Evolutionary conservation across 1,140 invertebrate genomes (phyloP).

Genomic region (Pinna nobilis): DNA sequence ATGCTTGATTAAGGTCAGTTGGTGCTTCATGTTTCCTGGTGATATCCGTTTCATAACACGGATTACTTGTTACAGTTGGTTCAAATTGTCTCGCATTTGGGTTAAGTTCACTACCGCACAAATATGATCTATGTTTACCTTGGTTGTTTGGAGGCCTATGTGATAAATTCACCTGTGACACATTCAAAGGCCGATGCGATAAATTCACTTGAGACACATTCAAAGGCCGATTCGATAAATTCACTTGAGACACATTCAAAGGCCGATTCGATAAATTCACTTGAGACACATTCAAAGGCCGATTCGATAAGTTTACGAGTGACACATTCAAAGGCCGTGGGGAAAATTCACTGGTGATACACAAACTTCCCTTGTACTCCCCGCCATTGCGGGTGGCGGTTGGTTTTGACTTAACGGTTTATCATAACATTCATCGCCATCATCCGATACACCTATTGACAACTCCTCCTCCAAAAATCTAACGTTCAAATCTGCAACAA

Average conservation of each 20-base stretch:
- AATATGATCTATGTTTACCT: not conserved
- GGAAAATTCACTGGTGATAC: not conserved
- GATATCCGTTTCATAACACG: not conserved
- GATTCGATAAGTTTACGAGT: too few species aligned
- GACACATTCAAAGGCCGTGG: not conserved
- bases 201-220: not conserved
- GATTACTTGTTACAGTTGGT: not conserved
- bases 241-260: too few species aligned
- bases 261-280: too few species aligned
- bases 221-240: too few species aligned
- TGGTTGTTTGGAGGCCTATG: not conserved
- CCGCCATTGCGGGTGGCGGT: not conserved
- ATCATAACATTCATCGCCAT: not conserved
- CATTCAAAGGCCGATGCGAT: not conserved
- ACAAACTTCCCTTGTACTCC: not conserved
- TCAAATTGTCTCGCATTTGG: not conserved
- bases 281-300: too few species aligned
- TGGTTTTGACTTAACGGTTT: not conserved
- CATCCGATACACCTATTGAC: too few species aligned
- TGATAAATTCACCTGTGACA: not conserved
- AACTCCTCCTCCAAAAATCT: constrained; percentile 1
- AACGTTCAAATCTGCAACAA: not conserved
- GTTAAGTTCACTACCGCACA: not conserved
- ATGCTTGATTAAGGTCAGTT: not conserved
- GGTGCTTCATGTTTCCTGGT: not conserved